phyloP scores from a whole-genome alignment of 2,797 vertebrate species.

The Todus mexicanus region DNA sequence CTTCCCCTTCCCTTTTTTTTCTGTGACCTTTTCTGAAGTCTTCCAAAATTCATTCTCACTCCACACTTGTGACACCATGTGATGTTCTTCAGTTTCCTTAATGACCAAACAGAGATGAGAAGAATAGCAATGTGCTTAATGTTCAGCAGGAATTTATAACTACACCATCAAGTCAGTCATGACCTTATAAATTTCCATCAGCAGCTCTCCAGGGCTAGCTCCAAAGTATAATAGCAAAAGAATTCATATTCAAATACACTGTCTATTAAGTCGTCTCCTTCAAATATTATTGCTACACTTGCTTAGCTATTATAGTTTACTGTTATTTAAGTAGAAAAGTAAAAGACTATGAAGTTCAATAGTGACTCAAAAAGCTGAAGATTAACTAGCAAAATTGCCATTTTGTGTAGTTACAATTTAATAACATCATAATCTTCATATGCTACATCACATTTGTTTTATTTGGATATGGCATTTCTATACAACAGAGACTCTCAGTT shows the following conservation, averaged over 20 bases:
- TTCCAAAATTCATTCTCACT: constrained; percentile 2
- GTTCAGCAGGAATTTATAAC: constrained; percentile 51
- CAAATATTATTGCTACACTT: constrained; percentile 21
- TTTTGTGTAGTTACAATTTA: neutral
- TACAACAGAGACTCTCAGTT: neutral
- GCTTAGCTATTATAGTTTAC: neutral
- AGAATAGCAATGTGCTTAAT: constrained; percentile 40
- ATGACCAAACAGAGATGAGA: constrained; percentile 41
- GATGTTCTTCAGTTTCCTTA: constrained; percentile 24
- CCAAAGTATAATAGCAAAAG: neutral
- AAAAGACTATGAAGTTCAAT: neutral
- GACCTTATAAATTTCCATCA: constrained; percentile 42
- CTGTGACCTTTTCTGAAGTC: constrained; percentile 43
- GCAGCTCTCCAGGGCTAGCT: neutral
- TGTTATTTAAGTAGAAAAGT: neutral
- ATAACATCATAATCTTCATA: neutral
- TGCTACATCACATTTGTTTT: neutral
- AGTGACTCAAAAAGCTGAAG: neutral
- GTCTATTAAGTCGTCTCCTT: neutral
- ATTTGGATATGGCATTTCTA: neutral
- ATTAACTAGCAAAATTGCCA: neutral
- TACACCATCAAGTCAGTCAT: constrained; percentile 51
- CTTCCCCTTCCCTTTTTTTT: neutral
- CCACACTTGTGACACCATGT: neutral
- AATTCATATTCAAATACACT: neutral